Evolutionary conservation across 2,888 invertebrate genomes (phyloP).

Genomic region (Carcina quercana): DNA sequence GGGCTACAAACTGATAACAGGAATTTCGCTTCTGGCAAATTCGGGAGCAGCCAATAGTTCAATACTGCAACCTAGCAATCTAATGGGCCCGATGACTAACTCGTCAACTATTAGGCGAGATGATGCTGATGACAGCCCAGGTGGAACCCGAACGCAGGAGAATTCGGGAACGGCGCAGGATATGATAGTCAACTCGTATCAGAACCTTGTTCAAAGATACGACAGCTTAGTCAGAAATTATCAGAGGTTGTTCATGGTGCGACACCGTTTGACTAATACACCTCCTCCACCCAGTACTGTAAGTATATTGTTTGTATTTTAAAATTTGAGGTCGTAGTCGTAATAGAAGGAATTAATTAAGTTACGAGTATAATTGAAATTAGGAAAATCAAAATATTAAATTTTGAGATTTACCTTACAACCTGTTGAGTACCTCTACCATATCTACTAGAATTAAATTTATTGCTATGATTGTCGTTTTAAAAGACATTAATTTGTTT

Average conservation of each 20-base stretch:
- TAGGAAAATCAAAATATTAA: no score
- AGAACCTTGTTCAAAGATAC: constrained; percentile 65
- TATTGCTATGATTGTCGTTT: no score
- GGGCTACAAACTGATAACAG: constrained; percentile 88
- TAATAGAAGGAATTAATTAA: no score
- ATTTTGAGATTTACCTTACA: no score
- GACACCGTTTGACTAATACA: constrained; percentile 53
- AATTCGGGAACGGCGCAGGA: constrained; percentile 45
- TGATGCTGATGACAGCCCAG: constrained; percentile 33
- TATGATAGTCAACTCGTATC: constrained; percentile 64
- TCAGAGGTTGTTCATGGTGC: constrained; percentile 64
- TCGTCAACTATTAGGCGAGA: constrained; percentile 37
- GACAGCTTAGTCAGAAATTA: constrained; percentile 68
- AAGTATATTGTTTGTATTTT: constrained; percentile 6
- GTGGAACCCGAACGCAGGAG: constrained; percentile 32
- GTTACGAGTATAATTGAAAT: no score
- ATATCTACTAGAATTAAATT: no score
- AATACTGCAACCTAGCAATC: constrained; percentile 33
- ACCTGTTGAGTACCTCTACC: no score
- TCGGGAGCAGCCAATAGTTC: constrained; percentile 28
- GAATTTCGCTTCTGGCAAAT: constrained; percentile 76
- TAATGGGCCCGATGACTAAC: constrained; percentile 30
- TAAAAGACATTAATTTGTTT: no score
- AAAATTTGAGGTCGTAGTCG: no score
- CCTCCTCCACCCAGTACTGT: constrained; percentile 60